Evolutionary conservation across 2,888 invertebrate genomes (phyloP).

Genomic region (Phengaris arion): DNA sequence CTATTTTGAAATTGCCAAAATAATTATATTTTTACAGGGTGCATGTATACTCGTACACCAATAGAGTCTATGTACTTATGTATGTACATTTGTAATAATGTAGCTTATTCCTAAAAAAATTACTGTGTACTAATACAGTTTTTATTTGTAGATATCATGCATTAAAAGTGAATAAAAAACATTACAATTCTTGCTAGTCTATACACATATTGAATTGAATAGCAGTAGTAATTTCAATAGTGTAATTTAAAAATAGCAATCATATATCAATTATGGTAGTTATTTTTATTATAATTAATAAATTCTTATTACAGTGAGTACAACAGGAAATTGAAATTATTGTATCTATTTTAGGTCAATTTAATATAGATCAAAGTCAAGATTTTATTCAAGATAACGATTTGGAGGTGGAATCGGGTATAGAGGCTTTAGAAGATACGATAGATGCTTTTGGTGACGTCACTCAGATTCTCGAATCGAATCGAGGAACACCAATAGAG

Average conservation of each 20-base stretch:
- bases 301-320: too few species aligned
- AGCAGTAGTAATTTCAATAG: not conserved
- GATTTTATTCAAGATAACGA: slow-evolving; percentile 54
- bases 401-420: slow-evolving; percentile 73
- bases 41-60: not conserved
- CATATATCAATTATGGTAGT: too few species aligned
- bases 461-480: slow-evolving; percentile 45
- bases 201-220: not conserved
- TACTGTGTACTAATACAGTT: not conserved
- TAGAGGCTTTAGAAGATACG: slow-evolving; percentile 74
- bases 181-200: not conserved
- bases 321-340: not conserved
- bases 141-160: slow-evolving; percentile 11
- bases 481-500: slow-evolving; percentile 44
- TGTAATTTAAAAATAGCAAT: not conserved
- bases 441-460: slow-evolving; percentile 60
- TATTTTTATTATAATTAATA: too few species aligned
- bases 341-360: slow-evolving; percentile 47
- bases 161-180: not conserved
- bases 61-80: not conserved
- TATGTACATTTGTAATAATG: slow-evolving; percentile 8
- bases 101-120: not conserved
- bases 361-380: slow-evolving; percentile 55
- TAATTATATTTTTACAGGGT: not conserved
- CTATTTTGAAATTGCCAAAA: not conserved